Evolutionary conservation across 2,113 vertebrate species (phyloP), one percentile per base, ranked within the genome.

Genomic region (Pomatorhinus ruficollis): DNA sequence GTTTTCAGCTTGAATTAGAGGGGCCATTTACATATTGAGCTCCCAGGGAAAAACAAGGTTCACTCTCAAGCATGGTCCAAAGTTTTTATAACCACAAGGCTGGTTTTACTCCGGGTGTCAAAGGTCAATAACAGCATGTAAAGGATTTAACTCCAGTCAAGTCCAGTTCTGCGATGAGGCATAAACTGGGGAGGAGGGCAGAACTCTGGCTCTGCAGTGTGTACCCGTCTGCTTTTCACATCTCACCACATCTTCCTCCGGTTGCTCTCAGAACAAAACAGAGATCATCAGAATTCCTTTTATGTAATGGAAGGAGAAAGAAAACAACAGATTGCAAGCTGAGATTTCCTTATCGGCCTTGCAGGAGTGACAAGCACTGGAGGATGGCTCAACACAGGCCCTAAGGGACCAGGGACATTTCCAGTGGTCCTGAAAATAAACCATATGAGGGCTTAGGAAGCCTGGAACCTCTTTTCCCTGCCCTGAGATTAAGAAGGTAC

Each of bases 321-420:
- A 94, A 93, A 95, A 93, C 89, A 95, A 93, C 87, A 95, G 81
- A 96, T 57, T 84, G 94, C 82, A 57, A 47, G 53, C 54, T 86
- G 77, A 89, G 71, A 82, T 63, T 79, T 84, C 81, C 70, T 95
- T 72, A 30, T 84, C 4, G 0, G 8, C 63, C 78, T 76, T 56
- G 52, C 40, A 79, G 75, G 65, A 71, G 49, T 65, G 76, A 75
- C 56, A 49, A 71, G 65, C 40, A 45, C 57, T 39, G 31, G 12
- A 57, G 57, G 49, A 54, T 77, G 80, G 56, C 61, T 94, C 31
- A 77, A 61, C 57, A 64, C 18, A n/a, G 68, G 60, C 52, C 83
- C 17, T 1, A 39, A 82, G 87, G 87, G 87, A 76, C 57, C 57
- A 50, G 44, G 54, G 31, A 47, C 31, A n/a, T 11, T 65, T 66